Evolutionary conservation across 2,113 vertebrate species (phyloP).

Genomic region (Irena cyanogastra): DNA sequence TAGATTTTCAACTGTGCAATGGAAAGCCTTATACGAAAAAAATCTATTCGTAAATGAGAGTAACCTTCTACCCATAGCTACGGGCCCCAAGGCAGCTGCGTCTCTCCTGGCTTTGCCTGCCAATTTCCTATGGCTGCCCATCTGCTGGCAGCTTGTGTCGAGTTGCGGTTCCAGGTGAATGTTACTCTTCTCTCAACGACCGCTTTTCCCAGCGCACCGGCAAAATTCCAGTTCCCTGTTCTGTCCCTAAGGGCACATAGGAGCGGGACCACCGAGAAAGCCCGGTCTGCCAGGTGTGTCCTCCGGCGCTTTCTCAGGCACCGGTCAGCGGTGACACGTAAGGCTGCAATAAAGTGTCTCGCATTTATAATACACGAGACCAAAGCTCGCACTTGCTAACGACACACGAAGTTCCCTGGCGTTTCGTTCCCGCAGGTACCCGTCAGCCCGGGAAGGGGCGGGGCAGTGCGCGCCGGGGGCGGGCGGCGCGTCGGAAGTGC

Average conservation of each 20-base stretch:
- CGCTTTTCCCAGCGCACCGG: not conserved
- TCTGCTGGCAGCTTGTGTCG: not conserved
- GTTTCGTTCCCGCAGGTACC: fast-evolving
- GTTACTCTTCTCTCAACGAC: not conserved
- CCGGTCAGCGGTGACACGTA: not conserved
- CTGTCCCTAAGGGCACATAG: not conserved
- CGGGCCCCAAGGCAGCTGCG: not conserved
- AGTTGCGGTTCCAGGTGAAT: not conserved
- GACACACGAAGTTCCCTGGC: fast-evolving
- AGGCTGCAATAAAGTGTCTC: no score
- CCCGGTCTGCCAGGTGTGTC: not conserved
- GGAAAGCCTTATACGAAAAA: not conserved
- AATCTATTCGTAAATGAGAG: not conserved
- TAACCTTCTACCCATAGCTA: not conserved
- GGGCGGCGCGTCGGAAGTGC: not conserved
- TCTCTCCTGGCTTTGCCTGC: not conserved
- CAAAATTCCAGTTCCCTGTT: not conserved
- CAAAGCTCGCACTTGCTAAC: fast-evolving
- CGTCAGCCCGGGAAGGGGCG: not conserved
- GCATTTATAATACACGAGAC: fast-evolving
- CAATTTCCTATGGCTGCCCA: fast-evolving
- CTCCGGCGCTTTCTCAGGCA: not conserved
- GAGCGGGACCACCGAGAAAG: not conserved
- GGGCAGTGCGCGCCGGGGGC: not conserved
- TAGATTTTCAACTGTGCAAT: not conserved